A percentile compares a stretch with the other conserved stretches of the same genome.
These are phyloP conservation scores for Ficedula albicollis DNA, from an alignment of 2,797 vertebrate species.

Conservation along the genomic window DNA sequence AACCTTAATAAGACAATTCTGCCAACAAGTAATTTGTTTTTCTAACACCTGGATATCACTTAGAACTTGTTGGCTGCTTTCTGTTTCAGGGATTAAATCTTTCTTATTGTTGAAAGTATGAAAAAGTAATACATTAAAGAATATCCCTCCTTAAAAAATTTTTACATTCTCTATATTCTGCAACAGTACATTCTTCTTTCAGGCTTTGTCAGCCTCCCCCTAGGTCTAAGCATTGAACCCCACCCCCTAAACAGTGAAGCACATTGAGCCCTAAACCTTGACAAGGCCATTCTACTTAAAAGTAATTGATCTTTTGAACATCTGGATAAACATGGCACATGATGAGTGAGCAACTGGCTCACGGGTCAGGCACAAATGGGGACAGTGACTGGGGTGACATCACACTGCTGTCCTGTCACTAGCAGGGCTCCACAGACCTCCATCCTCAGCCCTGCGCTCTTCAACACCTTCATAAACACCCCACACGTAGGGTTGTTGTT, in stretches of 20 bases:
- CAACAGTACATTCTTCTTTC: neutral
- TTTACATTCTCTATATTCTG: neutral
- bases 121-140: neutral
- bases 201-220: neutral
- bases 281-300: neutral
- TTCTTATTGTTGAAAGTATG: neutral
- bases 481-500: accelerated
- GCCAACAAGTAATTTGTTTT: neutral
- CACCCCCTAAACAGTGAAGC: neutral
- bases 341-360: neutral
- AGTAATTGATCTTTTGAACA: neutral
- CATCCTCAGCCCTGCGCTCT: neutral
- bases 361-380: neutral
- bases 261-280: neutral
- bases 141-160: neutral
- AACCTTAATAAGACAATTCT: neutral
- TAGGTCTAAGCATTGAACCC: neutral
- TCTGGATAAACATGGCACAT: neutral
- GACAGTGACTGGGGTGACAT: neutral
- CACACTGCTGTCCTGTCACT: neutral
- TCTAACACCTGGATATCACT: neutral
- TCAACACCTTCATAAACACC: neutral
- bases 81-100: neutral
- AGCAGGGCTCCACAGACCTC: neutral
- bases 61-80: neutral